phyloP scores from a whole-genome alignment of 2,113 vertebrate genomes.

The Empidonax traillii region DNA sequence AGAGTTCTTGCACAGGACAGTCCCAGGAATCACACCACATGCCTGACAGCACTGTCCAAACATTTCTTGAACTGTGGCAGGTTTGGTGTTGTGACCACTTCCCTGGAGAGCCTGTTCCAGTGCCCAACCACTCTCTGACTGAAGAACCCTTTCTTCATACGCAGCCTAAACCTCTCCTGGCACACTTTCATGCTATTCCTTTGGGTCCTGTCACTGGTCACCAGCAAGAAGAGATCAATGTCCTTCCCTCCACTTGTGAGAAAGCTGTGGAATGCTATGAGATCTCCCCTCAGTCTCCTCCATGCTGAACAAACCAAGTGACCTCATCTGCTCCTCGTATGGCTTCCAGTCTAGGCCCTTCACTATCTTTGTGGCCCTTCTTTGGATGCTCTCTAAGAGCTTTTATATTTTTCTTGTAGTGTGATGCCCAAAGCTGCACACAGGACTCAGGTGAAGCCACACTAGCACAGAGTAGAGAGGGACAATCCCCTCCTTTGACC shows the following conservation, averaged over 20 bases:
- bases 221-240: neutral
- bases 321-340: neutral
- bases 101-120: neutral
- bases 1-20: neutral
- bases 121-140: neutral
- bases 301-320: neutral
- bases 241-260: neutral
- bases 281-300: neutral
- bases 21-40: rapidly evolving
- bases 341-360: neutral
- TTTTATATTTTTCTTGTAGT: neutral
- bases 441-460: neutral
- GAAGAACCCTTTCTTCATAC: neutral
- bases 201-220: neutral
- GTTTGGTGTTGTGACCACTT: neutral
- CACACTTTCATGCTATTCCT: neutral
- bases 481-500: neutral
- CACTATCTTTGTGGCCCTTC: neutral
- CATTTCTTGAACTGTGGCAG: neutral
- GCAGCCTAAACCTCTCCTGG: neutral
- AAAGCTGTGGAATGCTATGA: neutral
- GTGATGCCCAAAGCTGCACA: neutral
- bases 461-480: neutral
- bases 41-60: neutral
- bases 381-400: neutral